Base-by-base conservation (phyloP, 1,140 invertebrate genomes). In the Dinoponera quadriceps region DNA sequence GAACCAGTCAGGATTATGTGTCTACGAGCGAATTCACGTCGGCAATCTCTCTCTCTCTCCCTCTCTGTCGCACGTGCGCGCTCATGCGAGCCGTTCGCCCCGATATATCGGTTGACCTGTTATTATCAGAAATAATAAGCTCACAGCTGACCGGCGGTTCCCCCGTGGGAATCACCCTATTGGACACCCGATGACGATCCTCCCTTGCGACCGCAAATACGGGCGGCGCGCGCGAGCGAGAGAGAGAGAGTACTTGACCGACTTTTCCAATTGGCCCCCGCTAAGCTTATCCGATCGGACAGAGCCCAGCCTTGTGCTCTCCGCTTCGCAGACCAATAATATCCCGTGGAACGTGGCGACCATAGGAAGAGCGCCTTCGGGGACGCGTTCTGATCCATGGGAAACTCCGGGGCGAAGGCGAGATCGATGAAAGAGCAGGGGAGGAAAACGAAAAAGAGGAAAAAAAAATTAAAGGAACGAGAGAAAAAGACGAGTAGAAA, bases 91-190 rank as follows among this genome's bases (percentile, higher is more conserved):
- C n/a, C 51, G 33, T 69, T 59, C 73, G 82, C 48, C 44, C 44
- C 85, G 85, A 83, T 69, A 80, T 80, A 80, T 80, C 38, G 57
- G 59, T 55, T 71, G 72, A 83, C 73, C 73, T 49, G 73, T 83
- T 86, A 82, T 66, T 77, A 83, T 86, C 84, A 77, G 80, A 86
- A 86, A 87, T 87, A 77, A 87, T 87, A 87, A 86, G 85, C 44
- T 48, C 75, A 55, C 38, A 71, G 29, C 57, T 57, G 74, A 49
- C 33, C 38, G 38, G 54, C 33, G n/a, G 38, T 86, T 57, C 51
- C 20, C 57, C 38, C 69, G 55, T 51, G 68, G 84, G 69, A 84
- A 87, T 86, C 78, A 60, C 27, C 62, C 74, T 48, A 69, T 72
- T 87, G 48, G 71, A 38, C 55, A 60, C 51, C 29, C 49, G 63